phyloP scores from a whole-genome alignment of 2,113 vertebrate genomes.

The Tringa solitaria region DNA sequence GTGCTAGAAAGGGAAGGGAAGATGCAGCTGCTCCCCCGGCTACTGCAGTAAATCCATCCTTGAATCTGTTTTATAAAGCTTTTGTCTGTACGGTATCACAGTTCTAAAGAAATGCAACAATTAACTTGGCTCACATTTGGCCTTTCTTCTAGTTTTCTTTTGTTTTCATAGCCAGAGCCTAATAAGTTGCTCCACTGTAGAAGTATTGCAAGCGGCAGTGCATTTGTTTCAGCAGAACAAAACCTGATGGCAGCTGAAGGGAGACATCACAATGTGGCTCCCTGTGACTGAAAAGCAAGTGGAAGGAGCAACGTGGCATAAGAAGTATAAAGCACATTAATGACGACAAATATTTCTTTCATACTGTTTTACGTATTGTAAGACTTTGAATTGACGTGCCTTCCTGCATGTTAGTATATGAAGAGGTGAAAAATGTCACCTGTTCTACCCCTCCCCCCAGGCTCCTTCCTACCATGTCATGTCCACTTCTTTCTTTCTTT shows the following conservation, averaged over 20 bases:
- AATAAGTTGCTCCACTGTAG: not conserved
- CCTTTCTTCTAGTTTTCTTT: not conserved
- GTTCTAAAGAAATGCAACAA: not conserved
- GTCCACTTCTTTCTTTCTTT: not conserved
- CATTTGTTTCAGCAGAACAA: not conserved
- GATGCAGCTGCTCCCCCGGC: not conserved
- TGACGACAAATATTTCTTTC: not conserved
- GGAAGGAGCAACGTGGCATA: not conserved
- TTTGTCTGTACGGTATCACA: not conserved
- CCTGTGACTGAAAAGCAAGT: not conserved
- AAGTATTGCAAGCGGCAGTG: not conserved
- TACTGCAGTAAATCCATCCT: not conserved
- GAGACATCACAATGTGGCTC: not conserved
- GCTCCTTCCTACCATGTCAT: not conserved
- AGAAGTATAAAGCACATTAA: not conserved
- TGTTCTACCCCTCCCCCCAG: not conserved
- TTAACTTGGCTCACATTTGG: not conserved
- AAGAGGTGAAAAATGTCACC: not conserved
- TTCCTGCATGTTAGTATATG: not conserved
- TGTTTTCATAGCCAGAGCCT: not conserved
- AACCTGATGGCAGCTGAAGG: not conserved
- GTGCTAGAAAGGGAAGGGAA: not conserved
- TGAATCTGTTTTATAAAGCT: not conserved
- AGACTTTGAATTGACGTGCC: not conserved
- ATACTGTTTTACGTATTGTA: not conserved